A percentile compares a stretch with the other conserved stretches of the same genome.
Evolutionary conservation across 1,140 invertebrate species (phyloP).

Genomic region (Delia radicum): DNA sequence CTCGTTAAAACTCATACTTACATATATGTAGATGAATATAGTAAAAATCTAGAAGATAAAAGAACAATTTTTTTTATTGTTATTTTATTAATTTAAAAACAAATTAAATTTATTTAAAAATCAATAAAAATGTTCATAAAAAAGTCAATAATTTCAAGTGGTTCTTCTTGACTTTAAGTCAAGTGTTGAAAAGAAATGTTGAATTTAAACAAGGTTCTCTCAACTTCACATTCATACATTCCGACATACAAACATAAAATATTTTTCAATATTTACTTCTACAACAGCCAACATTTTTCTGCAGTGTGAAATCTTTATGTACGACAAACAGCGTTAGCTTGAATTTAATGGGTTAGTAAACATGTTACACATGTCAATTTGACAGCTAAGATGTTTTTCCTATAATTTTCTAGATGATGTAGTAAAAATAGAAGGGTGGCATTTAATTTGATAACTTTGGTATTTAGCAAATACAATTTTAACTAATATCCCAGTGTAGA

Average conservation of each 20-base stretch:
- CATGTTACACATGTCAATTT: slow-evolving; percentile 21
- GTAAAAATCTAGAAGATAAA: neutral
- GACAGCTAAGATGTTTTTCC: neutral
- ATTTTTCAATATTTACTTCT: too few species aligned
- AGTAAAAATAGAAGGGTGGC: too few species aligned
- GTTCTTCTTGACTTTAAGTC: neutral
- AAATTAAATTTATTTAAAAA: neutral
- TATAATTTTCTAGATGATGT: neutral
- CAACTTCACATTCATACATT: neutral
- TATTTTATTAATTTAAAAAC: neutral
- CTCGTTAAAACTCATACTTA: neutral
- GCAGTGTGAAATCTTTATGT: too few species aligned
- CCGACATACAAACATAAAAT: neutral
- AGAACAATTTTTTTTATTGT: neutral
- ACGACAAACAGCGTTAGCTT: neutral
- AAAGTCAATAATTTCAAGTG: neutral
- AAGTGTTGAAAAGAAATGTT: neutral
- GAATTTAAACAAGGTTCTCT: slow-evolving; percentile 11
- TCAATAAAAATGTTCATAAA: neutral
- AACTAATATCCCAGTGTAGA: too few species aligned
- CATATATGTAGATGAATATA: neutral
- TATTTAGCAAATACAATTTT: too few species aligned
- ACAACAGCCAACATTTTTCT: too few species aligned
- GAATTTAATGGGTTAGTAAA: slow-evolving; percentile 20
- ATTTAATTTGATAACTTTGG: too few species aligned